phyloP scores from a whole-genome alignment of 1,140 invertebrate species.

The Euwallacea similis region DNA sequence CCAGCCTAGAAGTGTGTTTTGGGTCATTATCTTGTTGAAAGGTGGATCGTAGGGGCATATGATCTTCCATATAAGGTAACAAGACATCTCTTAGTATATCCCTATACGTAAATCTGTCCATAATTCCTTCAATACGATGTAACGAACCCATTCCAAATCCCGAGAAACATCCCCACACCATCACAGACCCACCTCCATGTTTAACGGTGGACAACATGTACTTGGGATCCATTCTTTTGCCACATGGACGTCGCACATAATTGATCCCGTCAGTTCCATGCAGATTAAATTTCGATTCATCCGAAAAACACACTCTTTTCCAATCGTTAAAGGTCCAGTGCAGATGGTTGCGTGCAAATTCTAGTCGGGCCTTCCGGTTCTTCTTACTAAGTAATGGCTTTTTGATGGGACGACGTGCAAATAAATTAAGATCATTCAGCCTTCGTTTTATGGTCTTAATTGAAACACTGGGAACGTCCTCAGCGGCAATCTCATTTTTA shows the following conservation, averaged over 20 bases:
- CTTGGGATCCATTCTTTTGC: neutral
- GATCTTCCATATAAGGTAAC: too few relatives aligned
- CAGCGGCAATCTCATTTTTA: neutral
- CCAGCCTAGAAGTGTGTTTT: too few relatives aligned
- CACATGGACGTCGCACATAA: neutral
- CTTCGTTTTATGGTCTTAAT: too few relatives aligned
- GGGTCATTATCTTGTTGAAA: too few relatives aligned
- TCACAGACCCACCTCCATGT: too few relatives aligned
- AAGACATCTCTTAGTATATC: too few relatives aligned
- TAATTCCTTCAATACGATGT: too few relatives aligned
- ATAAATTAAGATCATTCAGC: too few relatives aligned
- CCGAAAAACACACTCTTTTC: neutral
- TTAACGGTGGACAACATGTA: neutral
- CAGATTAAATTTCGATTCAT: neutral
- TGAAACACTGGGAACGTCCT: neutral
- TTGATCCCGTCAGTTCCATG: neutral
- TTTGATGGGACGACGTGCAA: neutral
- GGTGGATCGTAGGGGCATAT: too few relatives aligned
- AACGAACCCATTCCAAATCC: neutral
- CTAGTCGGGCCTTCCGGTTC: neutral
- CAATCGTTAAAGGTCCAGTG: neutral
- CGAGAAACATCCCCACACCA: neutral
- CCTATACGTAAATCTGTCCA: too few relatives aligned
- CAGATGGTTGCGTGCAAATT: neutral
- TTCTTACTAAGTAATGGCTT: neutral